phyloP scores from a whole-genome alignment of 2,888 invertebrate species.

The Stenolophus ochropezus region DNA sequence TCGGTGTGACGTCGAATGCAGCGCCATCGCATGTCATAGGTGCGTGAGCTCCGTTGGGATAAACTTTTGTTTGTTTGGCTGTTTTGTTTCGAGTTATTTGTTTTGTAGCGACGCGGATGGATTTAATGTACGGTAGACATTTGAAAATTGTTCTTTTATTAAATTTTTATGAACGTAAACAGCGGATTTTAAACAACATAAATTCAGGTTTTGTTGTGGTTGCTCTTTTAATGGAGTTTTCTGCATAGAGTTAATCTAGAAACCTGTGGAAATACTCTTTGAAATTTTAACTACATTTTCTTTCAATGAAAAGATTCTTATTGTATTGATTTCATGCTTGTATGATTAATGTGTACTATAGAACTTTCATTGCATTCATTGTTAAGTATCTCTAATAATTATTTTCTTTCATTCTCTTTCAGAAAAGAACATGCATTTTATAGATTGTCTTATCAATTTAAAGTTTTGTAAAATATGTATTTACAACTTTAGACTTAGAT shows the following conservation, averaged over 20 bases:
- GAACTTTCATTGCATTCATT: background rate
- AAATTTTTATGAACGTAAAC: constrained; percentile 11
- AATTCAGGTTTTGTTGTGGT: constrained; percentile 4
- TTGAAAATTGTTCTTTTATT: constrained; percentile 23
- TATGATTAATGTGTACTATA: background rate
- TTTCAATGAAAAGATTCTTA: background rate
- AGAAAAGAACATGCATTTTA: background rate
- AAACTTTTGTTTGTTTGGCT: constrained; percentile 36
- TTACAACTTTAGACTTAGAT: background rate
- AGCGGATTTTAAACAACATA: background rate
- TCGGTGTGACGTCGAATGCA: constrained; percentile 10
- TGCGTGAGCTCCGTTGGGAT: constrained; percentile 17
- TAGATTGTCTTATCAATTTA: background rate
- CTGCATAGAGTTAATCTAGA: background rate
- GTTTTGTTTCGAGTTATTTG: constrained; percentile 31
- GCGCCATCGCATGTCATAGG: constrained; percentile 26
- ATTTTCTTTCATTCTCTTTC: too few species aligned
- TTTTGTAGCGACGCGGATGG: background rate
- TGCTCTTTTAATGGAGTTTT: background rate
- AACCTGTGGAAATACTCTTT: background rate
- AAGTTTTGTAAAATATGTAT: background rate
- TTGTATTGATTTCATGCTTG: background rate
- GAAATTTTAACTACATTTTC: background rate
- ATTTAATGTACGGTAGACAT: constrained; percentile 23
- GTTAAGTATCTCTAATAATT: background rate